A percentile compares a stretch with the other conserved stretches of the same genome.
Evolutionary conservation across 2,797 vertebrate genomes (phyloP).

Genomic region (Lepidocolaptes lacrymiger): DNA sequence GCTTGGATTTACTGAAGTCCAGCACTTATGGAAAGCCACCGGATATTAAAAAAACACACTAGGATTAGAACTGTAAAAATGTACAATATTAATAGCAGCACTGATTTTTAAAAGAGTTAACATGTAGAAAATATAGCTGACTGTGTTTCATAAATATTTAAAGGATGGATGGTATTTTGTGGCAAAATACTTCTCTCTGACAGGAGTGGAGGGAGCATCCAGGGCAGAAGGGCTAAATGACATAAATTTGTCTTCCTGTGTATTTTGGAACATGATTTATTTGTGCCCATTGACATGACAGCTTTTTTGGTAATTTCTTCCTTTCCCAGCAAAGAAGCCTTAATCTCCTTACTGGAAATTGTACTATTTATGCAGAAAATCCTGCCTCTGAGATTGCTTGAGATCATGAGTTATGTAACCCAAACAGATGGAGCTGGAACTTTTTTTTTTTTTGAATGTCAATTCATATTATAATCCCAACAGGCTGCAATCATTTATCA

Average conservation of each 20-base stretch:
- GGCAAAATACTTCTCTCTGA: background rate
- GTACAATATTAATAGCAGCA: background rate
- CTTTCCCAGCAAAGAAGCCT: slow-evolving; percentile 64
- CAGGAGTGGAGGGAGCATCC: background rate
- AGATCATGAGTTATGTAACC: slow-evolving; percentile 74
- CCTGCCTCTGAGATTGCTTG: slow-evolving; percentile 68
- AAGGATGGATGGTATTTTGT: background rate
- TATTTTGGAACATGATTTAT: slow-evolving; percentile 64
- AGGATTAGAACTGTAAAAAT: background rate
- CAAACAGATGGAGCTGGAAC: slow-evolving; percentile 73
- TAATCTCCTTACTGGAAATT: slow-evolving; percentile 76
- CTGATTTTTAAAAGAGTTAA: background rate
- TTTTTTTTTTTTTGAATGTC: slow-evolving; percentile 38
- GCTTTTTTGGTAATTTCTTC: slow-evolving; percentile 68
- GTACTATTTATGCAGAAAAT: slow-evolving; percentile 75
- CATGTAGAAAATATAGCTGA: background rate
- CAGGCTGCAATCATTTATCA: slow-evolving; percentile 50
- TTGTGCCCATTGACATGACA: slow-evolving; percentile 59
- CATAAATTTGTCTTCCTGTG: slow-evolving; percentile 46
- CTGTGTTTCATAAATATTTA: accelerated
- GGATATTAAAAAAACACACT: background rate
- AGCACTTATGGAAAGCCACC: background rate
- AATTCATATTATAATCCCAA: slow-evolving; percentile 58
- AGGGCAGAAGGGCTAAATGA: slow-evolving; percentile 18
- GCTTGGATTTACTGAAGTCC: background rate